Evolutionary conservation across 2,888 invertebrate species (phyloP), one percentile per base, ranked within the genome.

Genomic region (Neoascia interrupta): DNA sequence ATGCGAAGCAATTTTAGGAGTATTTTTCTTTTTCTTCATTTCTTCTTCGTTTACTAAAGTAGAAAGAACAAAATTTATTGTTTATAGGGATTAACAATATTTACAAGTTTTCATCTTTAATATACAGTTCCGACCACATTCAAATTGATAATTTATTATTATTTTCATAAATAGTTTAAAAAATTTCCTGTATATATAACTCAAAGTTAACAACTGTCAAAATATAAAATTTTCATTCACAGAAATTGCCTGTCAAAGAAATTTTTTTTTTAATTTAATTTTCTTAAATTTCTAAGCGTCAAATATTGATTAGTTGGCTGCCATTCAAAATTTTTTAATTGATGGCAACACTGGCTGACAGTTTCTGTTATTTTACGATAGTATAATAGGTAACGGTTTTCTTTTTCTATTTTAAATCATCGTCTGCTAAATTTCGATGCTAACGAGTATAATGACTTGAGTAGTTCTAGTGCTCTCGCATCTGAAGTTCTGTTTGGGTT

Each of bases 391-490:
- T 28, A 41, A 21, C 10, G 64, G 15, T 41, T 41, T n/a, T 23
- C 5, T 6, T 1, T 16, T 18, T n/a, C 28, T 4, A 10, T 28
- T 43, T 41, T 16, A 39, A 74, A 69, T 79, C 82, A 88, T 85
- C 89, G 90, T 89, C 91, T 91, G 84, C 95, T 95, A 92, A 95
- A 95, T 89, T 93, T 92, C 15, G 95, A 94, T 64, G 96, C 95
- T 86, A 96, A 92, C 80, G 94, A 92, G 88, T 96, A 96, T 66
- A 96, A 90, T 81, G 96, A 95, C 89, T 94, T 93, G 85, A 96
- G 91, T 82, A 96, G 90, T 88, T 96, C 95, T 83, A 96, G 89
- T 10, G 96, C 96, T 87, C 96, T 91, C 16, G 92, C 92, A 84
- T 96, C 95, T 10, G 95, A 92, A 56, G 91, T 89, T 18, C 74